Conservation (phyloP, 2,113 vertebrate species). For the Polypterus bichir region DNA sequence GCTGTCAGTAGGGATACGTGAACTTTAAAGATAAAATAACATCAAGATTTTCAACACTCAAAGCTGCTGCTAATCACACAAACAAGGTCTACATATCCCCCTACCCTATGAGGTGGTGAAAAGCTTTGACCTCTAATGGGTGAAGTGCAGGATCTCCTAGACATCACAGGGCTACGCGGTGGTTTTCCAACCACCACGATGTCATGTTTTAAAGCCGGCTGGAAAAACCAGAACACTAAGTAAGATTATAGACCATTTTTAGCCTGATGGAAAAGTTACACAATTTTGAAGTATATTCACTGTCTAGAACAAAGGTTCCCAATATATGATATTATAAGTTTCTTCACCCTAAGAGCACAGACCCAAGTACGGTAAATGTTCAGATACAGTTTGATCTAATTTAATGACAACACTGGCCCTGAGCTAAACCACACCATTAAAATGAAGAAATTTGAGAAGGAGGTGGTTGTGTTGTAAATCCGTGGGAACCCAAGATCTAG, state of each 20-base stretch:
- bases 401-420: no score
- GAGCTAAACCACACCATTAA: no score
- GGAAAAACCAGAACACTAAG: constrained; percentile 64
- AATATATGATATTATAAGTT: no score
- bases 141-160: constrained; percentile 66
- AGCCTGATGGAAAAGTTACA: no score
- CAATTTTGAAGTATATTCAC: no score
- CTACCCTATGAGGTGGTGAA: constrained; percentile 71
- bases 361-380: no score
- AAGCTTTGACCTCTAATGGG: constrained; percentile 62
- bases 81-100: constrained; percentile 38
- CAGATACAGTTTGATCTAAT: no score
- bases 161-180: constrained; percentile 85
- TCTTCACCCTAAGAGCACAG: no score
- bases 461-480: no score
- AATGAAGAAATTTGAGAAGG: no score
- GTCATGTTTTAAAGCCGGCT: constrained; percentile 69
- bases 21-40: neutral
- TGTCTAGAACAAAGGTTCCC: no score
- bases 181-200: constrained; percentile 78
- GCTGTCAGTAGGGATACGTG: neutral
- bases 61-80: constrained; percentile 25
- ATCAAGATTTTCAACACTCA: constrained; percentile 17
- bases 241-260: constrained; percentile 9
- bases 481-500: no score